These are phyloP conservation scores for Cyphomyrus plagiostoma DNA, from an alignment of 2,113 vertebrate genomes.

Conservation along the genomic window DNA sequence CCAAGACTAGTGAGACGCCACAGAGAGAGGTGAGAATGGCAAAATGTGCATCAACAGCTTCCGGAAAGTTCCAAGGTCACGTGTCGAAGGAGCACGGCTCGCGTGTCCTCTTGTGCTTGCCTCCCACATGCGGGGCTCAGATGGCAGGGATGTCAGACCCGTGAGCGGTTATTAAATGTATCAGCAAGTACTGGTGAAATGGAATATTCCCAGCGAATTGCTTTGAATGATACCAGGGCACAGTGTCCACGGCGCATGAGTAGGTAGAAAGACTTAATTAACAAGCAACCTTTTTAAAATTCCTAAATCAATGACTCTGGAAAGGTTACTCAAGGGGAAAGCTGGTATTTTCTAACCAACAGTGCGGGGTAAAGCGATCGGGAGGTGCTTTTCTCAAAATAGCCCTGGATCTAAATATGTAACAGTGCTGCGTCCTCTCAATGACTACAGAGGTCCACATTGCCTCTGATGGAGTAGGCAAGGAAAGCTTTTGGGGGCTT, in stretches of 20 bases:
- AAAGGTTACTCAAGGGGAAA: constrained; percentile 5
- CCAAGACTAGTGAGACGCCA: not conserved
- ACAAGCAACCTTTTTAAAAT: not conserved
- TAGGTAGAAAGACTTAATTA: not conserved
- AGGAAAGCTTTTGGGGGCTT: not conserved
- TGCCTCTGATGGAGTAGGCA: not conserved
- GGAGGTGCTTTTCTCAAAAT: not conserved
- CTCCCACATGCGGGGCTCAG: not conserved
- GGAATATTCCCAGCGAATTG: not conserved
- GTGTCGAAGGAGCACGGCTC: not conserved
- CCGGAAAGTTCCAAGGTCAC: not conserved
- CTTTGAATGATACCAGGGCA: not conserved
- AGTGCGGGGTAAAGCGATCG: not conserved
- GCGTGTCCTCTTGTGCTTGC: not conserved
- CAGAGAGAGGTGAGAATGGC: not conserved
- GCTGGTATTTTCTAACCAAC: not conserved
- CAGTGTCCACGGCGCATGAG: not conserved
- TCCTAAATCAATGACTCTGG: not conserved
- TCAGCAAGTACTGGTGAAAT: not conserved
- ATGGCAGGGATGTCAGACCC: not conserved
- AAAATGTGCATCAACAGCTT: not conserved
- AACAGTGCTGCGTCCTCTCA: not conserved
- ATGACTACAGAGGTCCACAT: not conserved
- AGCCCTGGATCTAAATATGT: not conserved
- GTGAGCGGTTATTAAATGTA: not conserved